These are phyloP conservation scores for Periplaneta americana DNA, from an alignment of 1,140 invertebrate genomes.

Conservation along the genomic window DNA sequence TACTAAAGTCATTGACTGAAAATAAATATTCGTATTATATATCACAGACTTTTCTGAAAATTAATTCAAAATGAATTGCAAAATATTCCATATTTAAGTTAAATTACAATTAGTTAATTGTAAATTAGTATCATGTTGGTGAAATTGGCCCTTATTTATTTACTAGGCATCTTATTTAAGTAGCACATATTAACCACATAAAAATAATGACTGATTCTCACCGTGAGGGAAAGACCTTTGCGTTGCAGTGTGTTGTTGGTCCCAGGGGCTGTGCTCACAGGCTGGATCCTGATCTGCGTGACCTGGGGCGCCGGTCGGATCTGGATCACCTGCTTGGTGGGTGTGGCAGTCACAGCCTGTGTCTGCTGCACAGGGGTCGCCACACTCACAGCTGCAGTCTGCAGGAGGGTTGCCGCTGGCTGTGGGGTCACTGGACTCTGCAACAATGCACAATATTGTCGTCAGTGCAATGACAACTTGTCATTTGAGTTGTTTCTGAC, in stretches of 20 bases:
- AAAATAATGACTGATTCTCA: slow-evolving; percentile 35
- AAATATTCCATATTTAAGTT: no score
- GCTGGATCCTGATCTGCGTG: slow-evolving; percentile 50
- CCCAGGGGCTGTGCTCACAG: slow-evolving; percentile 26
- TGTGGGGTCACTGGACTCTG: neutral
- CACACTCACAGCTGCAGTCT: neutral
- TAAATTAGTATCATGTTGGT: no score
- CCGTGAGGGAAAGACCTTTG: slow-evolving; percentile 72
- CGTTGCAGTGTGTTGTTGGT: neutral
- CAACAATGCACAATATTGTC: no score
- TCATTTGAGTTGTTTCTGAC: no score
- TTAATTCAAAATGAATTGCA: no score
- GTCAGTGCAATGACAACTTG: no score
- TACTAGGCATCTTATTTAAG: neutral
- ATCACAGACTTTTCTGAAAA: no score
- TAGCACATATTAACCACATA: neutral
- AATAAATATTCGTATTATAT: no score
- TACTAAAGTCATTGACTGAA: no score
- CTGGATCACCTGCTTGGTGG: slow-evolving; percentile 16
- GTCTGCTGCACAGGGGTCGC: neutral
- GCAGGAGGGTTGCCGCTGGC: neutral
- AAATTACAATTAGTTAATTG: no score
- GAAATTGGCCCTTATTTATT: no score
- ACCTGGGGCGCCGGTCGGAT: slow-evolving; percentile 41
- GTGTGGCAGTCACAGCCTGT: neutral